Evolutionary conservation across 2,797 vertebrate species (phyloP).

Genomic region (Eidolon dupreanum): DNA sequence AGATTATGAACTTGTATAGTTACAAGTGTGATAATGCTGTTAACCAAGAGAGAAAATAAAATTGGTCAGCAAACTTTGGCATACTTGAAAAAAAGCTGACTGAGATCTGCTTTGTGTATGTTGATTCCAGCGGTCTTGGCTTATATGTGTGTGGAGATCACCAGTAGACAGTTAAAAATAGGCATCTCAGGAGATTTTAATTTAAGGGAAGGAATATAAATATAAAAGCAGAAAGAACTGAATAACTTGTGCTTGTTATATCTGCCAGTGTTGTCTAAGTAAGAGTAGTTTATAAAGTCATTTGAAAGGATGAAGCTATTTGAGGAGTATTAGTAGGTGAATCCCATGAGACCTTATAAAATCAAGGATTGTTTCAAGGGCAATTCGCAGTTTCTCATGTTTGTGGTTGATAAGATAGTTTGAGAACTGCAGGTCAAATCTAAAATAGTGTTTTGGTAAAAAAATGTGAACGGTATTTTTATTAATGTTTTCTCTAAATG

Average conservation of each 20-base stretch:
- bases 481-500: background rate
- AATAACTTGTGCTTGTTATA: background rate
- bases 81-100: background rate
- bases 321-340: background rate
- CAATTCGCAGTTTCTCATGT: background rate
- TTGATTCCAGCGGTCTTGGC: background rate
- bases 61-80: background rate
- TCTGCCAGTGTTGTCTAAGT: background rate
- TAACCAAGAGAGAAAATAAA: background rate
- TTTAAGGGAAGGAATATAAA: background rate
- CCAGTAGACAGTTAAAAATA: background rate
- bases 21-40: background rate
- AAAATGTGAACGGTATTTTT: background rate
- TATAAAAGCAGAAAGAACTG: background rate
- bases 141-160: background rate
- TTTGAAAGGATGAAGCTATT: background rate
- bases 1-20: background rate
- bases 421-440: background rate
- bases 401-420: background rate
- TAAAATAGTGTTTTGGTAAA: background rate
- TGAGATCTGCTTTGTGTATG: background rate
- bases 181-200: background rate
- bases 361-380: background rate
- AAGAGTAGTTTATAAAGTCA: background rate
- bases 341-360: background rate